Conservation (phyloP, 2,113 vertebrate species). For the Callionymus lyra region DNA sequence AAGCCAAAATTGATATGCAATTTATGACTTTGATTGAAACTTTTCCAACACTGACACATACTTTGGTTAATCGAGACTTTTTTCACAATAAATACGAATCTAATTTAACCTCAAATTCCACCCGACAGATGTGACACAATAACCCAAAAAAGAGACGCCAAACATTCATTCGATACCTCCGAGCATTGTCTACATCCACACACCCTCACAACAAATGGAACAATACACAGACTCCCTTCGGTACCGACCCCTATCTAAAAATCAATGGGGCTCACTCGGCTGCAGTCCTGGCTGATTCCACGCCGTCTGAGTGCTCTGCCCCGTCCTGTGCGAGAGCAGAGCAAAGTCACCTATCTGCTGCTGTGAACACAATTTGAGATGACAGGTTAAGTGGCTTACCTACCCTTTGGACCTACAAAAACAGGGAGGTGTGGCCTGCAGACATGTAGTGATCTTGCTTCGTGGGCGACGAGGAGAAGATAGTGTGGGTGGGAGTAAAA, state of each 20-base stretch:
- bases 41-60: no score
- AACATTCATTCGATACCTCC: slow-evolving; percentile 6
- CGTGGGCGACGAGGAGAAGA: slow-evolving; percentile 1
- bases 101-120: no score
- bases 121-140: no score
- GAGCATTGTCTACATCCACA: slow-evolving; percentile 18
- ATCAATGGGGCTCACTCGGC: slow-evolving; percentile 27
- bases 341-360: slow-evolving; percentile 34
- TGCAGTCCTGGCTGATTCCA: slow-evolving; percentile 18
- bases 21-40: no score
- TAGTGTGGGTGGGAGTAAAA: slow-evolving; percentile 9
- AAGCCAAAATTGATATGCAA: no score
- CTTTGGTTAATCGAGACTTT: no score
- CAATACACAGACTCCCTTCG: slow-evolving; percentile 11
- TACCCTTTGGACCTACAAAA: slow-evolving; percentile 44
- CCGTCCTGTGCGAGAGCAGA: slow-evolving; percentile 18
- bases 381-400: slow-evolving; percentile 71
- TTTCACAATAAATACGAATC: no score
- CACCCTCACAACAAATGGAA: slow-evolving; percentile 5
- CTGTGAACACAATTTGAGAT: slow-evolving; percentile 55
- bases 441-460: slow-evolving; percentile 13
- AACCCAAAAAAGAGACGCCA: slow-evolving; percentile 12
- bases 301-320: slow-evolving; percentile 25
- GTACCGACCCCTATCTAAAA: slow-evolving; percentile 15
- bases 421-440: slow-evolving; percentile 32